A percentile compares a stretch with the other conserved stretches of the same genome.
Conservation (phyloP, 2,113 vertebrate species). For the Microtus montanus region DNA sequence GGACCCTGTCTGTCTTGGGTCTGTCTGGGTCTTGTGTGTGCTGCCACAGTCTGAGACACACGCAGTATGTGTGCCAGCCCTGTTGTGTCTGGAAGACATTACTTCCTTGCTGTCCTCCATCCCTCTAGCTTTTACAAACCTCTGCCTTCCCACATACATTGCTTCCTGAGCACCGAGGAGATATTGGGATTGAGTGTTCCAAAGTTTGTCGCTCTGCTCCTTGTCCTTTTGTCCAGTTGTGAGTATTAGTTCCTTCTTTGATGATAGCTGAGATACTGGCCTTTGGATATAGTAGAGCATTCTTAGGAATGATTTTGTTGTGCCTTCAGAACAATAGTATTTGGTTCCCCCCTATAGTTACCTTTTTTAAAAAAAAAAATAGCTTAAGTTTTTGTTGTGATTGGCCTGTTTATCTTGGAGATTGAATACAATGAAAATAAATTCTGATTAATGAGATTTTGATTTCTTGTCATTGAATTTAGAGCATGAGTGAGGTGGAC, state of each 20-base stretch:
- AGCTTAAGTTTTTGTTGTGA: constrained; percentile 32
- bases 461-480: neutral
- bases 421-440: neutral
- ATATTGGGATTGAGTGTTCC: neutral
- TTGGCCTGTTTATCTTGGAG: constrained; percentile 12
- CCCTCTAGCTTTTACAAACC: neutral
- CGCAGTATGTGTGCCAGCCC: neutral
- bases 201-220: neutral
- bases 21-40: no score
- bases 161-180: neutral
- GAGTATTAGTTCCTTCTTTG: neutral
- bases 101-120: neutral
- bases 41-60: no score
- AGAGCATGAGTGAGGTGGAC: neutral
- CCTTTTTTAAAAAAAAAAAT: neutral
- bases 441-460: constrained; percentile 8
- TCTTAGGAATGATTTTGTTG: neutral
- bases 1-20: neutral
- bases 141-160: neutral
- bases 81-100: neutral
- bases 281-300: neutral
- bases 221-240: neutral
- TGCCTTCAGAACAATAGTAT: neutral
- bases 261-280: neutral
- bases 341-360: neutral